Conservation (phyloP, 2,113 vertebrate species). For the Lampris incognitus region DNA sequence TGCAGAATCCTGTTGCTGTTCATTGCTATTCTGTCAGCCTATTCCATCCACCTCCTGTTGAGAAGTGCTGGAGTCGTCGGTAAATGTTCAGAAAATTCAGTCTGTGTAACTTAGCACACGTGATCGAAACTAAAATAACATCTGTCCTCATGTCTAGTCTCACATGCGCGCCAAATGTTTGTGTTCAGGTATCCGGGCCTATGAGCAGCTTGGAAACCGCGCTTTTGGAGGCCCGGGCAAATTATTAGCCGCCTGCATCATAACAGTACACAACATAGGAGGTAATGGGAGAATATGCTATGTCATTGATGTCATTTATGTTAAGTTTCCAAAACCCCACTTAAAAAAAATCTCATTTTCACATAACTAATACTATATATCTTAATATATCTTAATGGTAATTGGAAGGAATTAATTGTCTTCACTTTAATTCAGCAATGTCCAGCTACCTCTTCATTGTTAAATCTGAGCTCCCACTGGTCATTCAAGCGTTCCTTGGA, state of each 20-base stretch:
- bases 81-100: slow-evolving; percentile 51
- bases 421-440: slow-evolving; percentile 81
- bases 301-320: background rate
- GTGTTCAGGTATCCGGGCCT: slow-evolving; percentile 85
- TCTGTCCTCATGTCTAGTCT: background rate
- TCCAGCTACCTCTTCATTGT: slow-evolving; percentile 94
- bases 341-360: too few species aligned
- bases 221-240: slow-evolving; percentile 86
- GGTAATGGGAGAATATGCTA: slow-evolving; percentile 34
- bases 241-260: slow-evolving; percentile 82
- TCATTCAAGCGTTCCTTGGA: slow-evolving; percentile 85
- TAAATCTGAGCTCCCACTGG: slow-evolving; percentile 89
- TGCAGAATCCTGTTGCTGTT: slow-evolving; percentile 83
- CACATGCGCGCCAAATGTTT: background rate
- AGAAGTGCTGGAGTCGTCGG: slow-evolving; percentile 87
- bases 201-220: slow-evolving; percentile 88
- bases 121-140: background rate
- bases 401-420: slow-evolving; percentile 57
- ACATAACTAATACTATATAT: background rate
- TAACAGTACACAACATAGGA: slow-evolving; percentile 90
- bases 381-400: background rate
- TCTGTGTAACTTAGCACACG: background rate
- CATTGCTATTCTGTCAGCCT: slow-evolving; percentile 87
- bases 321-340: background rate
- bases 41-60: slow-evolving; percentile 90